These are phyloP conservation scores for Nyleta sp. DNA, from an alignment of 2,888 invertebrate genomes.

Conservation along the genomic window DNA sequence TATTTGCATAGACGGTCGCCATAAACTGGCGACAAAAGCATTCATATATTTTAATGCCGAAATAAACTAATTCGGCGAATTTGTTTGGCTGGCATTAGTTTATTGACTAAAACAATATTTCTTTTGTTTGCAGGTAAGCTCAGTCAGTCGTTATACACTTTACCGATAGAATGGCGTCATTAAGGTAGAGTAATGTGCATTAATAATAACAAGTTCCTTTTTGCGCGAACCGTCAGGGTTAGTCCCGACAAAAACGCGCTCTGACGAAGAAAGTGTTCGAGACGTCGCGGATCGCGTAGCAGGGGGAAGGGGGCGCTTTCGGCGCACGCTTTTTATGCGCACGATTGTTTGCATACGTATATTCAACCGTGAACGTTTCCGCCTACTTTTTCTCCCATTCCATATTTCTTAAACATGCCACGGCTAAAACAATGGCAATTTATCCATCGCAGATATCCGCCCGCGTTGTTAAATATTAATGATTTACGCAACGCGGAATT, in stretches of 20 bases:
- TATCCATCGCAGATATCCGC: constrained; percentile 65
- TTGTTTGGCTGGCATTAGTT: constrained; percentile 19
- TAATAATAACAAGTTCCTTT: constrained; percentile 59
- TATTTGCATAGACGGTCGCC: constrained; percentile 36
- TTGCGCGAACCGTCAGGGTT: constrained; percentile 37
- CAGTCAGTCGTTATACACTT: constrained; percentile 47
- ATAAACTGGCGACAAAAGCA: constrained; percentile 39
- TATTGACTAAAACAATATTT: constrained; percentile 47
- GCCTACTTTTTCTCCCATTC: constrained; percentile 63
- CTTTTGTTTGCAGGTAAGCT: constrained; percentile 61
- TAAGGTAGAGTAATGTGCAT: constrained; percentile 49
- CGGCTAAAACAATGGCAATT: constrained; percentile 62
- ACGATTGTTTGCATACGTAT: constrained; percentile 58
- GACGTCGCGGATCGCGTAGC: constrained; percentile 36
- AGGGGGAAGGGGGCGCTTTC: constrained; percentile 26
- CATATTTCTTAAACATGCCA: constrained; percentile 63
- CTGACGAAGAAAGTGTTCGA: constrained; percentile 48
- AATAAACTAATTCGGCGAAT: constrained; percentile 17
- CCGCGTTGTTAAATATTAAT: constrained; percentile 67
- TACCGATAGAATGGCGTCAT: constrained; percentile 42
- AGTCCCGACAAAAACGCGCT: constrained; percentile 27
- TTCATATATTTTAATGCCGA: constrained; percentile 31
- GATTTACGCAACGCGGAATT: constrained; percentile 67
- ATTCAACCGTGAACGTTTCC: constrained; percentile 63
- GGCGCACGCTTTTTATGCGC: constrained; percentile 54